Conservation (phyloP, 2,797 vertebrate species). For the Lacerta viridis region DNA sequence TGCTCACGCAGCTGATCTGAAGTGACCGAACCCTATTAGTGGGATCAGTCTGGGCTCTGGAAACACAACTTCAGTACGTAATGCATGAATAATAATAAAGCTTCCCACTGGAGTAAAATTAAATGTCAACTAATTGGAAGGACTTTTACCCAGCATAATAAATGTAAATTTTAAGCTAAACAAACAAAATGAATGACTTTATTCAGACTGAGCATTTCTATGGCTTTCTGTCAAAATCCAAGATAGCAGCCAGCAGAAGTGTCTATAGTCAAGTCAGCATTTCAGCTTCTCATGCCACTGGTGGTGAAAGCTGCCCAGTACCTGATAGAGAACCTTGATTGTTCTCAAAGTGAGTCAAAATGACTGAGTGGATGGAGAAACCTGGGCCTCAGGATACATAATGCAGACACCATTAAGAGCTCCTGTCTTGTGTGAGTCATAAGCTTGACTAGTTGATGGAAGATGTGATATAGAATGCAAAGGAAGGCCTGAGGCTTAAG, state of each 20-base stretch:
- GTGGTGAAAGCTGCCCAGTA: constrained; percentile 38
- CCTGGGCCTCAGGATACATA: constrained; percentile 56
- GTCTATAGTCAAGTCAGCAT: not conserved
- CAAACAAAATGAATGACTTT: constrained; percentile 78
- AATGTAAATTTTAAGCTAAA: constrained; percentile 67
- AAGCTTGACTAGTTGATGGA: constrained; percentile 25
- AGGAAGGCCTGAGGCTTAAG: constrained; percentile 48
- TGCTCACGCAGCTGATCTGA: not conserved
- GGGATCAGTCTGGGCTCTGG: constrained; percentile 52
- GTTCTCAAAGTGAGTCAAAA: constrained; percentile 50
- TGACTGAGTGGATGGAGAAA: constrained; percentile 46
- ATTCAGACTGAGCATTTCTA: constrained; percentile 68
- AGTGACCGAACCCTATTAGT: not conserved
- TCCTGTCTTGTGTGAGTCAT: constrained; percentile 59
- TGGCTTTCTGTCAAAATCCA: constrained; percentile 66
- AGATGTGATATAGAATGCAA: constrained; percentile 50
- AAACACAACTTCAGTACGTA: constrained; percentile 50
- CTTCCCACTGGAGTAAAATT: constrained; percentile 48
- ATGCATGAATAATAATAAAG: constrained; percentile 49
- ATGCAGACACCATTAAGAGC: constrained; percentile 70
- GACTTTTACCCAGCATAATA: constrained; percentile 47
- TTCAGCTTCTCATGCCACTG: constrained; percentile 41
- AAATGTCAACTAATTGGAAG: constrained; percentile 59
- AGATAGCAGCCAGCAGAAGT: constrained; percentile 48
- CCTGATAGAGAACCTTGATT: constrained; percentile 42